A percentile compares a stretch with the other conserved stretches of the same genome.
phyloP scores from a whole-genome alignment of 2,113 vertebrate species.

The Xyrauchen texanus region DNA sequence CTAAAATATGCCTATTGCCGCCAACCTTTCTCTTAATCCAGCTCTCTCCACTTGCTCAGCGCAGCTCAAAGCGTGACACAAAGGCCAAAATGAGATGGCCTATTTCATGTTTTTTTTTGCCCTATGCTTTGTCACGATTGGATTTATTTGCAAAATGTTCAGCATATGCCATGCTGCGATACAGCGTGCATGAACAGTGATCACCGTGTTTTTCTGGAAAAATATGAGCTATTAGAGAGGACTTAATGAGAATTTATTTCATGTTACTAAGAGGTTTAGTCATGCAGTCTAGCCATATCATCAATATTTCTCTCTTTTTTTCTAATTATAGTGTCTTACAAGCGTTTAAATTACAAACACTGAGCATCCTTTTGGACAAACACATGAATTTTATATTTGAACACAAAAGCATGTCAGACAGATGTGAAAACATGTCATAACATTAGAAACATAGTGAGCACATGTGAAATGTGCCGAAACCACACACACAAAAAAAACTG shows the following conservation, averaged over 20 bases:
- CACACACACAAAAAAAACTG: too few relatives aligned
- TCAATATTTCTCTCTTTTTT: neutral
- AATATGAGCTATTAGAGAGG: neutral
- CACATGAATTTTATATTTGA: too few relatives aligned
- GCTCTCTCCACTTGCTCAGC: neutral
- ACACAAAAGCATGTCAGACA: too few relatives aligned
- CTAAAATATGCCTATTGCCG: slow-evolving; percentile 47
- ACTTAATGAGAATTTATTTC: slow-evolving; percentile 1
- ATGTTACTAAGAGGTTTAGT: neutral
- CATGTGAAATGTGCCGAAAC: too few relatives aligned
- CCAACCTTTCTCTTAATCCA: slow-evolving; percentile 40
- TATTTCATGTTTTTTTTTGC: slow-evolving; percentile 30
- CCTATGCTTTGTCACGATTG: slow-evolving; percentile 5
- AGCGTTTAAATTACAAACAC: neutral
- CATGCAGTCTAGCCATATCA: neutral
- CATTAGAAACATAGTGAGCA: too few relatives aligned
- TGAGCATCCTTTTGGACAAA: too few relatives aligned
- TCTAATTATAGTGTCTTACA: neutral
- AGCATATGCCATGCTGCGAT: neutral
- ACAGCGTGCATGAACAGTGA: slow-evolving; percentile 1
- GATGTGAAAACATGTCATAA: too few relatives aligned
- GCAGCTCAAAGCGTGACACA: neutral
- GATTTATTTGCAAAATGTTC: neutral
- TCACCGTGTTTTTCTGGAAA: neutral
- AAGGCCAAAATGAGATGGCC: slow-evolving; percentile 35